Conservation (phyloP, 2,113 vertebrate species). For the Serinus canaria region DNA sequence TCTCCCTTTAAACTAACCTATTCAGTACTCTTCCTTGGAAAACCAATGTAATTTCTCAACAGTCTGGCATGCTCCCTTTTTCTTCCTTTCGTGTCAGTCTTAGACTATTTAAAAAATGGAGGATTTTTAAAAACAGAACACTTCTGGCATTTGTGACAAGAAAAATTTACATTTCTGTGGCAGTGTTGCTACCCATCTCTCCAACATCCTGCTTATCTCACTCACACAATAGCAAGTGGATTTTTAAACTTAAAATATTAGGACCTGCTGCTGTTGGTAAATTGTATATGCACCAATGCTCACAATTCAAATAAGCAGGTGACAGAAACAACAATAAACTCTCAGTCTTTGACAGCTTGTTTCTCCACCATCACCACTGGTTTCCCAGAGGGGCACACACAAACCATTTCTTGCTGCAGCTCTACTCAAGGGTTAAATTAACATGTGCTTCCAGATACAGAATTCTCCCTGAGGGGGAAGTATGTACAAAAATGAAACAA, state of each 20-base stretch:
- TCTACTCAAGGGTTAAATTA: conserved; percentile 34
- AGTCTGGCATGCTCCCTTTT: neutral
- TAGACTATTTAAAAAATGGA: neutral
- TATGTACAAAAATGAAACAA: conserved; percentile 33
- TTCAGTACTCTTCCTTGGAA: neutral
- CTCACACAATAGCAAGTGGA: neutral
- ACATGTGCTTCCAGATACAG: conserved; percentile 28
- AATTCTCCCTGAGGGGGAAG: conserved; percentile 38
- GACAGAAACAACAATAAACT: neutral
- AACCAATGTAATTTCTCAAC: neutral
- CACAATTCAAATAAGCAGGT: neutral
- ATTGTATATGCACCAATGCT: neutral
- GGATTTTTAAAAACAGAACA: neutral
- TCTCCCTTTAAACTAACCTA: neutral
- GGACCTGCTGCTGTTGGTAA: neutral
- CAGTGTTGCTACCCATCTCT: neutral
- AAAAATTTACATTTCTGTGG: neutral
- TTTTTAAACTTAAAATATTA: neutral
- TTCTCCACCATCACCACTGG: neutral
- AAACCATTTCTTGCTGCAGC: neutral
- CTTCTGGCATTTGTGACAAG: neutral
- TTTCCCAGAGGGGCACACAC: neutral
- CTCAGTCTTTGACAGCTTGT: neutral
- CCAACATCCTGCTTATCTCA: neutral
- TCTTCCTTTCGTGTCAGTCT: neutral